These are phyloP conservation scores for Melieria picta DNA, from an alignment of 2,888 invertebrate genomes.

Conservation along the genomic window DNA sequence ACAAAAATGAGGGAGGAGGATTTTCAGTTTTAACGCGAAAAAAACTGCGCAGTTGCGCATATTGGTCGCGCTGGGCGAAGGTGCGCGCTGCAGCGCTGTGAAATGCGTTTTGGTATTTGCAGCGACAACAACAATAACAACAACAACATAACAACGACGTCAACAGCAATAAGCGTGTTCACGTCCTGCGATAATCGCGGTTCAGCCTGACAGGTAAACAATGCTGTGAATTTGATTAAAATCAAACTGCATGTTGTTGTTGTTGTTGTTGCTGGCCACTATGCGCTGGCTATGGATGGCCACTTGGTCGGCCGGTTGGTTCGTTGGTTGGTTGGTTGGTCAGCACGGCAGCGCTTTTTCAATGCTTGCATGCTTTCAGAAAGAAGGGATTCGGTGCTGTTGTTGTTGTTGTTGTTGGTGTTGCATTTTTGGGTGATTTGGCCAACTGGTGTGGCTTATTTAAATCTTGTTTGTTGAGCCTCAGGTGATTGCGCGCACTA, in stretches of 20 bases:
- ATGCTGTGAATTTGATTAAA: constrained; percentile 62
- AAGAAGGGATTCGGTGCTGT: constrained; percentile 16
- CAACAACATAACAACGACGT: constrained; percentile 37
- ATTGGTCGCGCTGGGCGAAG: background rate
- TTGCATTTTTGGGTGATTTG: constrained; percentile 24
- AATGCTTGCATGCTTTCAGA: constrained; percentile 7
- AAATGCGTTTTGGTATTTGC: constrained; percentile 39
- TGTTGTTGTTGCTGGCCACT: constrained; percentile 14
- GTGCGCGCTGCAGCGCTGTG: background rate
- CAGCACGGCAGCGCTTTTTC: background rate
- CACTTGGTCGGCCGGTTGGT: background rate
- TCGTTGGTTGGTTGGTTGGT: background rate
- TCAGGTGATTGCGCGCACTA: constrained; percentile 54
- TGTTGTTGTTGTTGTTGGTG: constrained; percentile 31
- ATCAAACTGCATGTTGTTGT: constrained; percentile 49
- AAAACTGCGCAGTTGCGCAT: background rate
- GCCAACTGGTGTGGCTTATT: constrained; percentile 47
- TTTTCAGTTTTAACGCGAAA: constrained; percentile 27
- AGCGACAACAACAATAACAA: constrained; percentile 28
- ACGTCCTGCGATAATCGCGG: constrained; percentile 53
- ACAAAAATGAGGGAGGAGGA: constrained; percentile 36
- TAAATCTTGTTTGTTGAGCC: constrained; percentile 53
- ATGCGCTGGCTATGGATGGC: background rate
- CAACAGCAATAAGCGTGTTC: constrained; percentile 45
- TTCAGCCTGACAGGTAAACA: constrained; percentile 59